Evolutionary conservation across 2,888 invertebrate species (phyloP), one percentile per base, ranked within the genome.

Genomic region (Amblyjoppa proteus): DNA sequence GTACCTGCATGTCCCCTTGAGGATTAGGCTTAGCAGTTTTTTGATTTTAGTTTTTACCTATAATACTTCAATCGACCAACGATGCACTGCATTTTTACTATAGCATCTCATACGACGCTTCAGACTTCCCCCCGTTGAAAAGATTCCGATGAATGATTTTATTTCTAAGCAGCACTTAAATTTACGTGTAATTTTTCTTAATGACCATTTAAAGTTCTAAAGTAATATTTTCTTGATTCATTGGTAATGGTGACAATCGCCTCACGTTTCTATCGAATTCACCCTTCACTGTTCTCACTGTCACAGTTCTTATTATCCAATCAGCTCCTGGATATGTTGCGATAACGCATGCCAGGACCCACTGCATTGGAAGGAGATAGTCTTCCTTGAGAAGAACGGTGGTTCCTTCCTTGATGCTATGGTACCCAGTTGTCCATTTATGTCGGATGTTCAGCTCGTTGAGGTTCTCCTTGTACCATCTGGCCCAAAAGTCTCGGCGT

Each of bases 391-490:
- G 11, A 3, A 86, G 25, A 0, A 86, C 84, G 0, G 84, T 66
- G 0, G 81, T 41, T 0, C 69, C 83, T 16, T 51, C 25, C 16
- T 79, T 25, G 2, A 81, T 75, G 0, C 5, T 4, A 7, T 20
- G 28, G 16, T 73, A 41, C 11, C 28, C 13, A 3, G 4, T 38
- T 11, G 16, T 6, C 88, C 87, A 88, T 49, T 88, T 88, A 2
- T 38, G 56, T 3, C 87, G 58, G 11, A 83, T 64, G 31, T 83
- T 87, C 7, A 86, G 20, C 28, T 87, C 84, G 38, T 87, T 84
- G 0, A 88, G 3, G 11, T 89, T 88, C 16, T 87, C 87, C 3
- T 70, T 56, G 20, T 45, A 68, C 87, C 88, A 88, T 49, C 88
- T 51, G 0, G 20, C 20, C 20, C 20, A 20, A 20, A 20, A 20